Evolutionary conservation across 2,888 invertebrate genomes (phyloP), one percentile per base, ranked within the genome.

Genomic region (Boloria selene): DNA sequence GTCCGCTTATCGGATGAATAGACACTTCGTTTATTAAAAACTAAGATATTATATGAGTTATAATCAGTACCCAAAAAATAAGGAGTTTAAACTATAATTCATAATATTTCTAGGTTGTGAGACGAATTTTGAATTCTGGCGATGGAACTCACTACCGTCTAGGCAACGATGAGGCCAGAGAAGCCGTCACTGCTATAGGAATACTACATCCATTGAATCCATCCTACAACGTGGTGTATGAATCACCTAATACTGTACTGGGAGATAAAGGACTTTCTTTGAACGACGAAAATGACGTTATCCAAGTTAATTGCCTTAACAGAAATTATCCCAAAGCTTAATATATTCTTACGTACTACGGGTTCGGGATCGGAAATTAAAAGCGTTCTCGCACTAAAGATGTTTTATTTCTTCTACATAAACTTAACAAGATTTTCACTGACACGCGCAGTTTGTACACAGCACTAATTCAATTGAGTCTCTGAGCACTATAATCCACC

Each of bases 71-170:
- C 14, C n/a, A 44, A 44, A 44, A 44, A n/a, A 44, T 10, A 14
- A 13, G 2, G 4, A 44, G 10, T 38, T 10, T n/a, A 13, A 4
- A 54, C 5, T 2, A 17, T 4, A 42, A 42, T 42, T 55, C 13
- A 52, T 31, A 52, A 26, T 50, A 22, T 1, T 61, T 72, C n/a
- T 70, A 92, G 90, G 90, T 96, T 0, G 79, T 84, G 69, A 93
- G 93, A 68, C 90, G 95, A 44, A 93, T 94, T 5, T 72, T 87
- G 13, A 88, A 94, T 71, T 94, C 94, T 0, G 96, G 96, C 0
- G 96, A 96, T 75, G 95, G 95, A 0, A 93, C 88, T 0, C 95
- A 95, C 75, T 92, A 90, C 51, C 78, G 84, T 2, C 92, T 94
- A 7, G 92, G 93, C 0, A 83, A 78, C 31, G 88, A 90, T 0